Conservation (phyloP, 1,140 invertebrate species). For the Polypedilum vanderplanki region DNA sequence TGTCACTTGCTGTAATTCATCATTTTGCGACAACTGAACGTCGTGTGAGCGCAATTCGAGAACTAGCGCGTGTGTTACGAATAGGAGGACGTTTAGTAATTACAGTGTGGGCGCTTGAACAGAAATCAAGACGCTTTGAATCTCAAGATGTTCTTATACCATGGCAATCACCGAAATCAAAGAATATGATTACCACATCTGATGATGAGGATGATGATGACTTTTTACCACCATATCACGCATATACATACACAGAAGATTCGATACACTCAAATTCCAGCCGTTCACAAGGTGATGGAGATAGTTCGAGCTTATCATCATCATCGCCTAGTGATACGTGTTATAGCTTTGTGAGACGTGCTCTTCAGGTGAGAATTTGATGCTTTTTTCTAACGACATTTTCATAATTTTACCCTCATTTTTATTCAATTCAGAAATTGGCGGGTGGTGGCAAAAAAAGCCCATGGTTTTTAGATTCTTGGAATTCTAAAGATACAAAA, state of each 20-base stretch:
- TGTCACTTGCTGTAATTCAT: conserved; percentile 92
- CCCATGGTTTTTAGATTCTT: conserved; percentile 73
- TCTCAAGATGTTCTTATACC: conserved; percentile 87
- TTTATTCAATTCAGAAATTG: conserved; percentile 52
- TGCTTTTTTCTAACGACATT: not conserved
- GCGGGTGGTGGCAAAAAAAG: conserved; percentile 64
- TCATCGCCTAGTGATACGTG: conserved; percentile 89
- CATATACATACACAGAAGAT: conserved; percentile 59
- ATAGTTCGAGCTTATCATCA: conserved; percentile 72
- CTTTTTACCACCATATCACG: conserved; percentile 53
- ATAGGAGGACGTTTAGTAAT: conserved; percentile 89
- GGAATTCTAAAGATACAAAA: conserved; percentile 54
- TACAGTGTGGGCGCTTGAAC: conserved; percentile 96
- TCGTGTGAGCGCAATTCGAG: conserved; percentile 75
- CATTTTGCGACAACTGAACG: conserved; percentile 88
- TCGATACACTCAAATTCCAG: conserved; percentile 42
- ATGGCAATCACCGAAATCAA: conserved; percentile 68
- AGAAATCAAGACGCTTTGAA: conserved; percentile 70
- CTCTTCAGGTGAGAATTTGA: conserved; percentile 59
- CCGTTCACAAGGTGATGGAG: conserved; percentile 44
- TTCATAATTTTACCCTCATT: not conserved
- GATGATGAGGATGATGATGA: conserved; percentile 43
- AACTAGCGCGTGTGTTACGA: conserved; percentile 77
- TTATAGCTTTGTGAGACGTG: conserved; percentile 84
- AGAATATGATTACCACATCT: conserved; percentile 40